Base-by-base conservation (phyloP, 2,113 vertebrate genomes). In the Dascyllus trimaculatus region DNA sequence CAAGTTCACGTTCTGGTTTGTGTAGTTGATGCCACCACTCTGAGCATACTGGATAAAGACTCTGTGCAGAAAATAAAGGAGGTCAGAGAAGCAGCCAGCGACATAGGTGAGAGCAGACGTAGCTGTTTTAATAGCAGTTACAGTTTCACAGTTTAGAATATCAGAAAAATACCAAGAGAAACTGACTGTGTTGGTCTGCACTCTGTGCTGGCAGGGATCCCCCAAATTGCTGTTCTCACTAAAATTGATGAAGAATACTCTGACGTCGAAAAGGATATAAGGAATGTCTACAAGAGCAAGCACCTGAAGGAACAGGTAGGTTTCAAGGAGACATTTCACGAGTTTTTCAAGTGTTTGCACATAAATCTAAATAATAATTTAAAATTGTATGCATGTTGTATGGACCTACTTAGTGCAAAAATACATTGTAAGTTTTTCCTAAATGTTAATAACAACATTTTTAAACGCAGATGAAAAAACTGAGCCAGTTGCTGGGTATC, bases 401-500 rank as follows among this genome's bases (percentile, higher is more conserved):
- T 5, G 5, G 3, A 40, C 38, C 9, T 40, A 10, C 11, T 40
- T 3, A 40, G 38, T 7, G 9, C 38, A 40, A 40, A 3, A 40
- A 9, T 40, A 3, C 3, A 40, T 4, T 40, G 7, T 18, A 18
- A 19, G 46, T 1, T 21, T 7, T 21, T 52, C 49, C n/a, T n/a
- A 29, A 29, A 2, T 29, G 5, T 21, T 11, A 52, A 21, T 52
- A n/a, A 15, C n/a, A 6, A 18, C 2, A 18, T 49, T 49, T 22
- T 52, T n/a, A 9, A 52, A 43, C 14, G n/a, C 32, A 80, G 69
- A 32, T 66, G 8, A 61, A 80, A 0, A 8, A 25, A 2, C 19
- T 80, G 29, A 51, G 56, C 10, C 0, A 0, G 6, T 2, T 6
- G 11, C 45, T 86, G 52, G 87, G 80, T 3, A 1, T 84, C 22